phyloP scores from a whole-genome alignment of 2,113 vertebrate species.

The Paraplagusia blochii region DNA sequence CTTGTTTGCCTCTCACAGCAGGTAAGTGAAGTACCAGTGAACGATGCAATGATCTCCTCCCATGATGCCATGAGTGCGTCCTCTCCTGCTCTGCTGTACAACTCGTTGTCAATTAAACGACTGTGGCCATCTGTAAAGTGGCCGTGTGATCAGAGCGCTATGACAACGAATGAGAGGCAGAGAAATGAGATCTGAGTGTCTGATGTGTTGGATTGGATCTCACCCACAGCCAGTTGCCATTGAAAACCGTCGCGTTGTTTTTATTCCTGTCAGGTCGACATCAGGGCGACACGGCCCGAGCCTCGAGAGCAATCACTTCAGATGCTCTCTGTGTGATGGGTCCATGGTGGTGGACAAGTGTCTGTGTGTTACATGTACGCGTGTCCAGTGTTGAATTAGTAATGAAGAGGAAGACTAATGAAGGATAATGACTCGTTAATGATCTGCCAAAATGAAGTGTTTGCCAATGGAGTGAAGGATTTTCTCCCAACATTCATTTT shows the following conservation, averaged over 20 bases:
- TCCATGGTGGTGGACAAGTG: too few relatives aligned
- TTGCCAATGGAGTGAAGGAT: constrained; percentile 65
- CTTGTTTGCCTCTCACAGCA: constrained; percentile 22
- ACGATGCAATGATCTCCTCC: constrained; percentile 38
- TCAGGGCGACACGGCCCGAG: too few relatives aligned
- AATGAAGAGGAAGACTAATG: constrained; percentile 68
- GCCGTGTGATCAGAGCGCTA: constrained; percentile 22
- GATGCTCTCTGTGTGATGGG: too few relatives aligned
- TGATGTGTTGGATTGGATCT: constrained; percentile 7
- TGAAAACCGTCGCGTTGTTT: not conserved
- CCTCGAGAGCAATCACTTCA: too few relatives aligned
- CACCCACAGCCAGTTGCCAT: too few relatives aligned
- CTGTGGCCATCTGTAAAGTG: constrained; percentile 51
- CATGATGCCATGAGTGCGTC: constrained; percentile 28
- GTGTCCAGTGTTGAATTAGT: constrained; percentile 62
- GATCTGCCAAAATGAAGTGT: constrained; percentile 73
- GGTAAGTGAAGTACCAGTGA: constrained; percentile 25
- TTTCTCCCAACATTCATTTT: constrained; percentile 63
- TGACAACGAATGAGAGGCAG: constrained; percentile 19
- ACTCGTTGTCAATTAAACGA: constrained; percentile 53
- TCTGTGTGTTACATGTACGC: constrained; percentile 29
- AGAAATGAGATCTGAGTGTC: constrained; percentile 15
- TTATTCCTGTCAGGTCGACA: too few relatives aligned
- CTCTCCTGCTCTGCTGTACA: constrained; percentile 21
- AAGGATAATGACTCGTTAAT: constrained; percentile 75